Base-by-base conservation (phyloP, 2,797 vertebrate genomes). In the Acrossocheilus fasciatus region DNA sequence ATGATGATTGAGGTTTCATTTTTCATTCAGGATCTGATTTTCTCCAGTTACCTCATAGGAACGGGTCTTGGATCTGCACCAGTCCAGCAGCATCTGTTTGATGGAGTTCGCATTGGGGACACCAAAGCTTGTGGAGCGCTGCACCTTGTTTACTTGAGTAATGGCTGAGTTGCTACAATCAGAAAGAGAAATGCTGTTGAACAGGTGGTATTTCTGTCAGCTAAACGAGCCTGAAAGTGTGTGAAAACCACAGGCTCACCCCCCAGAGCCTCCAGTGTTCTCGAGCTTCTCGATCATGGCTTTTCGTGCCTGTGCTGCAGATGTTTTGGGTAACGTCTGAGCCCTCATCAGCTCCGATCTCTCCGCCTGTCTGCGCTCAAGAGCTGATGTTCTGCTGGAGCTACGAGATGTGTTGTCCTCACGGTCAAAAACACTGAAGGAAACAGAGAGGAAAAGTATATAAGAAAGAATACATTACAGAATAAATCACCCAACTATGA, bases 11-110 rank as follows among this genome's bases (percentile, higher is more conserved):
- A 23, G 14, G 76, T n/a, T 78, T 59, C 2, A 41, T 59, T 6
- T 10, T 50, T 47, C n/a, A 47, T 43, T 70, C 12, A 34, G 10
- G 64, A 23, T 4, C 30, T 39, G 80, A 72, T 72, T 62, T 4
- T 75, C 9, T 74, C 47, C 36, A 14, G 12, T 94, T 89, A 98
- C 98, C 96, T 99, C 97, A 0, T 99, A 99, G 59, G 96, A 97
- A 1, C 97, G 96, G 0, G 98, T 99, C 93, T 99, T 99, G 84
- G 98, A 97, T 72, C 98, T 95, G 92, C 98, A 99, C 98, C 98
- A 99, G 92, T 99, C 98, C 69, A 99, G 94, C 91, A 99, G 95
- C 98, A 99, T 99, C 93, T 99, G 98, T 91, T 99, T 99, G 94
- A 99, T 99, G 93, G 97, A 97, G 95, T 96, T 99, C 77, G 98